These are phyloP conservation scores for Eulemur coronatus DNA, from an alignment of 2,797 vertebrate genomes.

Conservation along the genomic window DNA sequence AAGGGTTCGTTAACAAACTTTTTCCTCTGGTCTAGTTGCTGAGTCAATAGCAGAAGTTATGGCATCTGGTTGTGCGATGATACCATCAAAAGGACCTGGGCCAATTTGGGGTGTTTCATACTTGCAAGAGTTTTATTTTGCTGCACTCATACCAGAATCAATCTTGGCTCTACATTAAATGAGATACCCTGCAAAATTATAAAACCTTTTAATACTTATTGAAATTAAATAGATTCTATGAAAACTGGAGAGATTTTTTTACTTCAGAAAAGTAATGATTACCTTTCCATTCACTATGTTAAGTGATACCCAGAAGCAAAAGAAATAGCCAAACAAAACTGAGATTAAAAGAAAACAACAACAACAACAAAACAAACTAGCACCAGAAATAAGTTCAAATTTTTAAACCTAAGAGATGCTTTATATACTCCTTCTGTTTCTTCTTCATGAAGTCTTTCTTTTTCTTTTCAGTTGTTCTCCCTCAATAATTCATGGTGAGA, in stretches of 20 bases:
- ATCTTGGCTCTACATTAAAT: conserved; percentile 3
- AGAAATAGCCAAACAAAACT: conserved; percentile 22
- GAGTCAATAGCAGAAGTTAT: conserved; percentile 34
- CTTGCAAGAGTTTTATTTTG: not conserved
- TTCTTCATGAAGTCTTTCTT: not conserved
- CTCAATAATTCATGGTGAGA: not conserved
- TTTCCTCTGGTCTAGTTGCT: not conserved
- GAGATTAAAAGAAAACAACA: not conserved
- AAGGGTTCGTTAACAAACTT: not conserved
- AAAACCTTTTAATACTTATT: conserved; percentile 45
- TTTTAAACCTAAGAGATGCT: not conserved
- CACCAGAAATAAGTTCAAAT: not conserved
- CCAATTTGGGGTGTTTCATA: conserved; percentile 49
- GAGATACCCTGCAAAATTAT: conserved; percentile 28
- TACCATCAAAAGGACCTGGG: not conserved
- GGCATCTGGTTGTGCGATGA: not conserved
- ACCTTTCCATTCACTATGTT: conserved; percentile 33
- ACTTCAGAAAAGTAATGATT: conserved; percentile 15
- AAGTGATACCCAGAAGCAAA: conserved; percentile 7
- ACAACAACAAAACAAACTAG: not conserved
- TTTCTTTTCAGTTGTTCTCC: not conserved
- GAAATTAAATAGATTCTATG: conserved; percentile 40
- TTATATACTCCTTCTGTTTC: not conserved
- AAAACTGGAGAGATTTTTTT: conserved; percentile 50
- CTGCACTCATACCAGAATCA: conserved; percentile 48